These are phyloP conservation scores for Drepana falcataria DNA, from an alignment of 2,888 invertebrate species.

Conservation along the genomic window DNA sequence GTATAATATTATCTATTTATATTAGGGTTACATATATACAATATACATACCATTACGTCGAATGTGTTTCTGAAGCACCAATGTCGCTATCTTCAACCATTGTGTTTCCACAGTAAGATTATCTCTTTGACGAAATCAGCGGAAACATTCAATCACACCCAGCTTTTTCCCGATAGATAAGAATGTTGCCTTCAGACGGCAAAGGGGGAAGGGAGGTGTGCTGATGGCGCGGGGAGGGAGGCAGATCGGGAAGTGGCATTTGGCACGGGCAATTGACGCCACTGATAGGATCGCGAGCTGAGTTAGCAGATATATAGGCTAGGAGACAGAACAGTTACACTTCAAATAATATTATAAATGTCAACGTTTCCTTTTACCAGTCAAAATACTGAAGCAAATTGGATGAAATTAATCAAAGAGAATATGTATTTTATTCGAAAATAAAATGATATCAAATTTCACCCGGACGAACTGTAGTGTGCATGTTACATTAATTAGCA, in stretches of 20 bases:
- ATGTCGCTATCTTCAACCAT: constrained; percentile 22
- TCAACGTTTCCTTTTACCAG: too few species aligned
- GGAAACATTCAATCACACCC: constrained; percentile 72
- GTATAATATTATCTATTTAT: too few species aligned
- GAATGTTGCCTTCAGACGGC: constrained; percentile 35
- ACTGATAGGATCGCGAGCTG: constrained; percentile 77
- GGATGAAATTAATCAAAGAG: too few species aligned
- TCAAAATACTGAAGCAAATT: too few species aligned
- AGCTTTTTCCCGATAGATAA: constrained; percentile 59
- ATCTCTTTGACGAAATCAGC: constrained; percentile 59
- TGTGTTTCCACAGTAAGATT: constrained; percentile 47
- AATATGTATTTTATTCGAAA: too few species aligned
- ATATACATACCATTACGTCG: background rate
- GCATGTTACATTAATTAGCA: too few species aligned
- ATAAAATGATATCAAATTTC: too few species aligned
- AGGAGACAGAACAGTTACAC: constrained; percentile 23
- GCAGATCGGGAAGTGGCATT: constrained; percentile 65
- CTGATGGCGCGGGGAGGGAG: constrained; percentile 21
- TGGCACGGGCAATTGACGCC: constrained; percentile 80
- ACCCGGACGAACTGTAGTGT: too few species aligned
- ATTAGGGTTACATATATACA: background rate
- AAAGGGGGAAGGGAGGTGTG: constrained; percentile 15
- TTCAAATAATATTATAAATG: too few species aligned
- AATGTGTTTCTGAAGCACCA: background rate
- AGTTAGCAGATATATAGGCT: constrained; percentile 60